Base-by-base conservation (phyloP, 2,888 invertebrate species). In the Tipula vernalis region DNA sequence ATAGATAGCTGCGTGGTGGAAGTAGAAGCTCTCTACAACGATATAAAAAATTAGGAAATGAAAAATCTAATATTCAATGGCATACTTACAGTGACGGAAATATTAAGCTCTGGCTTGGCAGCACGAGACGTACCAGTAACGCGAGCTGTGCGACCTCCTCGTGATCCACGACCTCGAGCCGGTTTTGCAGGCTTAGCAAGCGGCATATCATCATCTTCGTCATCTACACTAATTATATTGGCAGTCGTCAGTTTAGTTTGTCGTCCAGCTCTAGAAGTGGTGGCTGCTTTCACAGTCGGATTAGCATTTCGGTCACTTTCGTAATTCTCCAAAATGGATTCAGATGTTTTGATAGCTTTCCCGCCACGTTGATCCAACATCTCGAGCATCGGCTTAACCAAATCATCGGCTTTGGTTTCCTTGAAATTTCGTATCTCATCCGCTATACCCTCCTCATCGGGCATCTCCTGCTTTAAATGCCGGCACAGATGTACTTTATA, bases 401-500 rank as follows among this genome's bases (percentile, higher is more conserved):
- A 57, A 41, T 87, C 86, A 8, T 87, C 86, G 1, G 87, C 57
- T 28, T 88, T 86, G 2, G n/a, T 89, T 10, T 91, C 89, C 87
- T 92, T 92, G 87, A 92, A 93, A 39, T 90, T 89, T 8, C 89
- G 89, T 0, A 95, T 90, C 88, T 93, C 93, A 0, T 90, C 90
- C 57, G 93, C 92, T 3, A 94, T 91, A 2, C 91, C 90, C 13
- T 93, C 92, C 87, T 93, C 92, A 18, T 91, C 90, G 0, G 92
- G 91, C 87, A 92, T 90, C 47, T 92, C 90, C 15, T 91, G 90
- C 89, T 92, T 92, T 84, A 95, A 90, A 89, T 93, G 91, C 0
- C 92, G 90, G 85, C 93, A 89, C 0, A 92, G 92, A 89, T 92
- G 93, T 3, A 92, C 90, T 87, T 92, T 92, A 88, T 95, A 95